Conservation (phyloP, 2,888 invertebrate genomes). For the Dromius quadrimaculatus region DNA sequence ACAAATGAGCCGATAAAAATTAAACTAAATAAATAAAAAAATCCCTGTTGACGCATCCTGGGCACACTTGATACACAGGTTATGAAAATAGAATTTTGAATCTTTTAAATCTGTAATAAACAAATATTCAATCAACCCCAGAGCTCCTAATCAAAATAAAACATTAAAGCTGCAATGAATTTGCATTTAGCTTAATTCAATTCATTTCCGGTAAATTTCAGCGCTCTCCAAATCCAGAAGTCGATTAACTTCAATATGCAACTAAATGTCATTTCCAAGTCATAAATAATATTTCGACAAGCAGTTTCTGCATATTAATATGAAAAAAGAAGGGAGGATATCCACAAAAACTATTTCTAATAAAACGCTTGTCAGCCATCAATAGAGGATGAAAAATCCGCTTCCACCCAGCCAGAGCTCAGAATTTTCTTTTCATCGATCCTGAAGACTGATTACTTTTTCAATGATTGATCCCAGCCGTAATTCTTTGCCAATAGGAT, state of each 20-base stretch:
- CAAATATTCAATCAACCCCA: too few relatives aligned
- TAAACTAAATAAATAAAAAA: too few relatives aligned
- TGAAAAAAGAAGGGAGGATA: slow-evolving; percentile 4
- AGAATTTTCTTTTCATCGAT: slow-evolving; percentile 33
- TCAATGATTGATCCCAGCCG: slow-evolving; percentile 29
- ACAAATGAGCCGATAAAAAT: too few relatives aligned
- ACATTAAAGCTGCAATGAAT: too few relatives aligned
- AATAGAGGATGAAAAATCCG: slow-evolving; percentile 29
- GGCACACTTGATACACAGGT: neutral
- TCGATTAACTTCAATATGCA: slow-evolving; percentile 1
- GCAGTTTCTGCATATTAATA: slow-evolving; percentile 36
- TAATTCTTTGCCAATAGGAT: too few relatives aligned
- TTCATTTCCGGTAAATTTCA: too few relatives aligned
- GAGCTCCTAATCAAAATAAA: too few relatives aligned
- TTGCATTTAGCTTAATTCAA: too few relatives aligned
- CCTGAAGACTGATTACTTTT: slow-evolving; percentile 34
- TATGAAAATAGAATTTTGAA: neutral
- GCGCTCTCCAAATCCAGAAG: neutral
- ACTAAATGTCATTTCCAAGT: neutral
- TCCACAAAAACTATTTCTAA: slow-evolving; percentile 38
- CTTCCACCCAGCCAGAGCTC: slow-evolving; percentile 10
- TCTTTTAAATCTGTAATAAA: neutral
- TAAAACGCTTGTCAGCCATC: slow-evolving; percentile 31
- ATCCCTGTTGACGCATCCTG: too few relatives aligned
- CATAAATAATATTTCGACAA: slow-evolving; percentile 35